Evolutionary conservation across 92 coral and sea anemone genomes (phyloP).

Genomic region (Zoanthus gigantus): DNA sequence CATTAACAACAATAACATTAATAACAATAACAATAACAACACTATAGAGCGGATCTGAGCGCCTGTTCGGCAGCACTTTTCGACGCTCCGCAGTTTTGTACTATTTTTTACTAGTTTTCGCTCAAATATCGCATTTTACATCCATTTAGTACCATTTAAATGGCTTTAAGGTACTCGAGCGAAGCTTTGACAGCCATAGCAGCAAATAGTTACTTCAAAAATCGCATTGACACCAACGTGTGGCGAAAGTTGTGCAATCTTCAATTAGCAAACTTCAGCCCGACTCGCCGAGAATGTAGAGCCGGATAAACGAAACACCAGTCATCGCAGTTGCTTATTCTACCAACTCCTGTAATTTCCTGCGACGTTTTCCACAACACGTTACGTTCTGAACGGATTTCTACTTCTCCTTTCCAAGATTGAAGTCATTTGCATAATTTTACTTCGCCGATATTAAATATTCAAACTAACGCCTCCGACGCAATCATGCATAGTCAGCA

Average conservation of each 20-base stretch:
- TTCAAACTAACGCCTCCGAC: conserved; percentile 1
- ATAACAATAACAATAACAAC: too few relatives aligned
- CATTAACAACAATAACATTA: background rate
- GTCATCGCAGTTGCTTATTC: conserved; percentile 8
- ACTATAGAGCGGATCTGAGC: background rate
- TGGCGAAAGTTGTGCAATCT: background rate
- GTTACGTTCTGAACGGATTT: background rate
- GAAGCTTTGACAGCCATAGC: background rate
- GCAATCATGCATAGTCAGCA: background rate
- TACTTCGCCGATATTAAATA: background rate
- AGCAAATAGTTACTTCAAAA: background rate
- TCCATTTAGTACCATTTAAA: background rate
- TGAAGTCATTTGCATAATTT: conserved; percentile 16
- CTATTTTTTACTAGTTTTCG: background rate
- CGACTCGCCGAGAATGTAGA: conserved; percentile 19
- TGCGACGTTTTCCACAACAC: background rate
- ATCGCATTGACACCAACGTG: conserved; percentile 8
- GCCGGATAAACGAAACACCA: conserved; percentile 9
- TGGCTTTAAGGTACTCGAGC: conserved; percentile 7
- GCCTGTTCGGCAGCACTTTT: conserved; percentile 17
- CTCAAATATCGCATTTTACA: conserved; percentile 7
- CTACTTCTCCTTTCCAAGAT: conserved; percentile 19
- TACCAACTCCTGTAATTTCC: too few relatives aligned
- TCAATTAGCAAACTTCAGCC: background rate
- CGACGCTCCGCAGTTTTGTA: background rate